These are phyloP conservation scores for Drosophila nasuta DNA, from an alignment of 1,140 invertebrate genomes.

Conservation along the genomic window DNA sequence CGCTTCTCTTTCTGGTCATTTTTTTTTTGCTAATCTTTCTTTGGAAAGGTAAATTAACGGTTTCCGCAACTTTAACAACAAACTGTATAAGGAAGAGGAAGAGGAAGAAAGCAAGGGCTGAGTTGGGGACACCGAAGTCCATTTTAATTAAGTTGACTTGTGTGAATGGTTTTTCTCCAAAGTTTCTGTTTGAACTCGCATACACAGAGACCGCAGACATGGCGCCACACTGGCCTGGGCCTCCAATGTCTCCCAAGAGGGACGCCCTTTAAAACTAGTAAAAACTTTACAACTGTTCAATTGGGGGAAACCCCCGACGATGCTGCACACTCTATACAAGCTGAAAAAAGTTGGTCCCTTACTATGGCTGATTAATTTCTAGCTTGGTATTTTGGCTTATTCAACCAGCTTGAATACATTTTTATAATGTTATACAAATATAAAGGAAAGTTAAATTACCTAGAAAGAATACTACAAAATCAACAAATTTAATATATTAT, in stretches of 20 bases:
- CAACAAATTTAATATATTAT: too few relatives aligned
- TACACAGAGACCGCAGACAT: background rate
- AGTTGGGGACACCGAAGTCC: slow-evolving; percentile 22
- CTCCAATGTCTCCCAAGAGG: background rate
- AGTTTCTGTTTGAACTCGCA: slow-evolving; percentile 53
- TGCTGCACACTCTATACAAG: background rate
- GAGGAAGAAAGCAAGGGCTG: slow-evolving; percentile 24
- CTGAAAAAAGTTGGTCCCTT: background rate
- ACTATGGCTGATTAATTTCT: background rate
- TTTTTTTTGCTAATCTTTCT: slow-evolving; percentile 14
- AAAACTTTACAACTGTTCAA: slow-evolving; percentile 27
- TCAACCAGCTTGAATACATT: too few relatives aligned
- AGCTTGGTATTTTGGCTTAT: too few relatives aligned
- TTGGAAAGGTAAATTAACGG: slow-evolving; percentile 38
- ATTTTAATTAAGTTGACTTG: slow-evolving; percentile 64
- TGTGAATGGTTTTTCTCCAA: slow-evolving; percentile 43
- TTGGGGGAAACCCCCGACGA: slow-evolving; percentile 27
- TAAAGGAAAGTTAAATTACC: too few relatives aligned
- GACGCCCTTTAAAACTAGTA: slow-evolving; percentile 6
- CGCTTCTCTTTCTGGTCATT: slow-evolving; percentile 12
- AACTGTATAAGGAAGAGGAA: slow-evolving; percentile 21
- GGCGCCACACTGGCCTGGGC: background rate
- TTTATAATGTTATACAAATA: too few relatives aligned
- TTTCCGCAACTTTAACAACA: slow-evolving; percentile 41
- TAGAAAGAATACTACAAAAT: too few relatives aligned